phyloP scores from a whole-genome alignment of 2,888 invertebrate species.

The Aplocera efformata region DNA sequence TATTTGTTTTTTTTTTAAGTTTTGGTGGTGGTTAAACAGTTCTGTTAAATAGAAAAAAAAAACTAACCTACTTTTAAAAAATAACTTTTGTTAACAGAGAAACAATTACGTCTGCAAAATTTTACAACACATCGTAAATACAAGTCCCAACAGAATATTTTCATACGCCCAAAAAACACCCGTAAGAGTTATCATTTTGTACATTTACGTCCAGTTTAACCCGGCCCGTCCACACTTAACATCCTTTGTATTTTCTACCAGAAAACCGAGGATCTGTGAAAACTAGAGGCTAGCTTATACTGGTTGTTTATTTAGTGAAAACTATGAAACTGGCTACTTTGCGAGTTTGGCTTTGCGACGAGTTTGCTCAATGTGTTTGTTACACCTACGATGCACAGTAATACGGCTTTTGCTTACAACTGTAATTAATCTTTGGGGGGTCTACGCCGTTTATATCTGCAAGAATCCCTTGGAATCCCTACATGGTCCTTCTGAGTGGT shows the following conservation, averaged over 20 bases:
- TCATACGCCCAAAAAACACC: constrained; percentile 39
- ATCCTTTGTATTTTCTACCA: constrained; percentile 13
- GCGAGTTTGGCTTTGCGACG: constrained; percentile 36
- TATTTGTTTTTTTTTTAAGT: no score
- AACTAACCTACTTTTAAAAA: no score
- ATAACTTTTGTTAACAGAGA: no score
- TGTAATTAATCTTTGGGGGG: no score
- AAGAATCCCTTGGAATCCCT: no score
- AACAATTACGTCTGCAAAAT: no score
- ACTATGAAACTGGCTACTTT: constrained; percentile 46
- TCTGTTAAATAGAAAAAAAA: no score
- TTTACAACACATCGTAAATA: no score
- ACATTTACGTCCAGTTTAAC: constrained; percentile 37
- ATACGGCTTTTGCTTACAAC: constrained; percentile 23
- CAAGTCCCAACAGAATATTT: no score
- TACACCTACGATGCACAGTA: constrained; percentile 9
- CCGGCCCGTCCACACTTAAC: constrained; percentile 19
- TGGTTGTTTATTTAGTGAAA: constrained; percentile 38
- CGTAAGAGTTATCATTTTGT: constrained; percentile 48
- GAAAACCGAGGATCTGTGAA: constrained; percentile 16
- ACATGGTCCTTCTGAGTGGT: no score
- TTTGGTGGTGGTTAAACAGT: no score
- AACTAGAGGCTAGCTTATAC: constrained; percentile 27
- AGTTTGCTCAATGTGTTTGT: constrained; percentile 26
- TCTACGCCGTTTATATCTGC: no score